Base-by-base conservation (phyloP, 2,797 vertebrate species). In the Amblyraja radiata region DNA sequence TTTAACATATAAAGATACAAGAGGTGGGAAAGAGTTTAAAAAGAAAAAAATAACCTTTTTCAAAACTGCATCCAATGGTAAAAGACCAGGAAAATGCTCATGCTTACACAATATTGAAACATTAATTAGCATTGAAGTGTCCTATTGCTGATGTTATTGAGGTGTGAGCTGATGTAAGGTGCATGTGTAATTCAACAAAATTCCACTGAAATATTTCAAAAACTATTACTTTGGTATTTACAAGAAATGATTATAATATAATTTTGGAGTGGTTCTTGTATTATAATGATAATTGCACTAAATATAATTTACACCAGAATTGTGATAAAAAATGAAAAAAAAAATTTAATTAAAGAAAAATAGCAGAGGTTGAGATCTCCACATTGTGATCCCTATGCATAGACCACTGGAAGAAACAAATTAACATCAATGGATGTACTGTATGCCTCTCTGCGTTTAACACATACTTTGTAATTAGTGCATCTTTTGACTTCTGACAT, bases 11-110 rank as follows among this genome's bases (percentile, higher is more conserved):
- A 36, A 7, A 21, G n/a, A 68, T 68, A 76, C 71, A 76, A 13
- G 71, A 92, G 90, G 23, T 14, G 71, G 68, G 71, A 54, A 54
- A 39, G 23, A 76, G 36, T 46, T 73, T n/a, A 10, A 58, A 8
- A 91, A 28, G 88, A 73, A 74, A 73, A 21, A n/a, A 23, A 25
- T 36, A 65, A 8, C 8, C 14, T 86, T 13, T 61, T 68, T 88
- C 84, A 88, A 92, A 58, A 76, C 90, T 74, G 25, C 25, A 92
- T 9, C 90, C 28, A 76, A 58, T 54, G 39, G 46, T 54, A 92
- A 92, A 54, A 74, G 39, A 39, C 18, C 71, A 90, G 39, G 90
- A 54, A 28, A 92, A 58, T 16, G 39, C 46, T 25, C 46, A 92
- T 54, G 71, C n/a, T 25, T 32, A 74, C 54, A 58, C 23, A 25